phyloP scores from a whole-genome alignment of 2,797 vertebrate species.

The Leptatherina wallacei region DNA sequence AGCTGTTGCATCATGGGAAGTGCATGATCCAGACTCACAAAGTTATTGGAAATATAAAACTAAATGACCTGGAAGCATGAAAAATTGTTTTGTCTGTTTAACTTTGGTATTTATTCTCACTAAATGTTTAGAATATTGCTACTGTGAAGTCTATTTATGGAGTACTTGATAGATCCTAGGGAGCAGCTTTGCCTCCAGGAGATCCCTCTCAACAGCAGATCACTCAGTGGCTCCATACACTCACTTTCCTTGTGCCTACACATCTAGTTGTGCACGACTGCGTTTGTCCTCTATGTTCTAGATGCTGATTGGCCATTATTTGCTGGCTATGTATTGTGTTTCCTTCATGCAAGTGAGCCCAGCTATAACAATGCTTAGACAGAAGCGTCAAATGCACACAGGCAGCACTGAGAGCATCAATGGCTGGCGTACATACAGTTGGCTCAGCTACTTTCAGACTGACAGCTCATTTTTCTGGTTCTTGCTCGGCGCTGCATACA shows the following conservation, averaged over 20 bases:
- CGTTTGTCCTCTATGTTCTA: constrained; percentile 75
- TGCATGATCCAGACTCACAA: neutral
- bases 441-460: constrained; percentile 73
- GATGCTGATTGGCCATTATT: constrained; percentile 75
- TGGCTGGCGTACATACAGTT: constrained; percentile 63
- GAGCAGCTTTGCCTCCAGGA: neutral
- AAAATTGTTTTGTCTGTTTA: neutral
- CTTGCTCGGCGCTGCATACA: constrained; percentile 50
- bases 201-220: constrained; percentile 27
- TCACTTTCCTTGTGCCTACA: constrained; percentile 24
- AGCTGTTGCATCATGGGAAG: neutral
- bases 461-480: constrained; percentile 62
- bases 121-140: neutral
- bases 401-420: constrained; percentile 51
- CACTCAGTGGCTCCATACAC: constrained; percentile 35
- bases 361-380: constrained; percentile 61
- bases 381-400: constrained; percentile 47
- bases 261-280: constrained; percentile 46
- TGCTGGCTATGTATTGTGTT: constrained; percentile 71
- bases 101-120: neutral
- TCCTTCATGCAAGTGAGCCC: constrained; percentile 55
- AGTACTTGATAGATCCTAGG: neutral
- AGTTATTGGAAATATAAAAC: neutral
- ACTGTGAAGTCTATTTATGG: neutral
- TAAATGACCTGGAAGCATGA: neutral